These are phyloP conservation scores for Arenaria interpres DNA, from an alignment of 2,113 vertebrate species.

Conservation along the genomic window DNA sequence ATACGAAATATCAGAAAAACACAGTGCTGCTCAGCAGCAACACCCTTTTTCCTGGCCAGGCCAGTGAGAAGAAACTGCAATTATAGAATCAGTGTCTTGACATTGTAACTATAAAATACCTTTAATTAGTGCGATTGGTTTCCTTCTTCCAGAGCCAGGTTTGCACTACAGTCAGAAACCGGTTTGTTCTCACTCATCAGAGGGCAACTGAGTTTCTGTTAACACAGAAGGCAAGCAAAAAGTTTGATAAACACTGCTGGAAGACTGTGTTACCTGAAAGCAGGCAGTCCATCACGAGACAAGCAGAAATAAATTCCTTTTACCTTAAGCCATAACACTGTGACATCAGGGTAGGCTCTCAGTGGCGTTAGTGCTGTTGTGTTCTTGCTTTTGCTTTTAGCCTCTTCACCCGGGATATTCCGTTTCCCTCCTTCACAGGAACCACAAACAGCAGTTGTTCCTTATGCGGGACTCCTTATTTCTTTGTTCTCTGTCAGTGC, in stretches of 20 bases:
- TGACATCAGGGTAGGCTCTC: neutral
- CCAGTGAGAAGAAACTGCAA: neutral
- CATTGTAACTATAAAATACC: neutral
- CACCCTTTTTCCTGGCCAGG: neutral
- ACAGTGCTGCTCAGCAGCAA: neutral
- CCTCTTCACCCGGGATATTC: neutral
- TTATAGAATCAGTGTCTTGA: neutral
- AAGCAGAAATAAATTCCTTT: neutral
- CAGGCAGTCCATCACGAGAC: no score
- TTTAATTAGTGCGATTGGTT: neutral
- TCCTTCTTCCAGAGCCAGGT: neutral
- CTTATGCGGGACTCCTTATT: conserved; percentile 62
- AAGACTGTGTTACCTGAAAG: neutral
- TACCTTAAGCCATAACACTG: neutral
- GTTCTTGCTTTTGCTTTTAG: neutral
- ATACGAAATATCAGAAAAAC: neutral
- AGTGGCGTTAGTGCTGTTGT: fast-evolving
- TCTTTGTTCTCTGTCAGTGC: conserved; percentile 81
- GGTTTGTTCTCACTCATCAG: neutral
- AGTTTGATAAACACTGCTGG: neutral
- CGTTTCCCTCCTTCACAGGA: neutral
- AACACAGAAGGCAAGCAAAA: neutral
- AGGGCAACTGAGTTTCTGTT: neutral
- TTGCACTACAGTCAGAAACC: neutral
- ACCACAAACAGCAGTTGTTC: neutral